Percentiles rank a stretch among this genome's conserved stretches.
Evolutionary conservation across 2,888 invertebrate genomes (phyloP).

Genomic region (Falcaria lacertinaria): DNA sequence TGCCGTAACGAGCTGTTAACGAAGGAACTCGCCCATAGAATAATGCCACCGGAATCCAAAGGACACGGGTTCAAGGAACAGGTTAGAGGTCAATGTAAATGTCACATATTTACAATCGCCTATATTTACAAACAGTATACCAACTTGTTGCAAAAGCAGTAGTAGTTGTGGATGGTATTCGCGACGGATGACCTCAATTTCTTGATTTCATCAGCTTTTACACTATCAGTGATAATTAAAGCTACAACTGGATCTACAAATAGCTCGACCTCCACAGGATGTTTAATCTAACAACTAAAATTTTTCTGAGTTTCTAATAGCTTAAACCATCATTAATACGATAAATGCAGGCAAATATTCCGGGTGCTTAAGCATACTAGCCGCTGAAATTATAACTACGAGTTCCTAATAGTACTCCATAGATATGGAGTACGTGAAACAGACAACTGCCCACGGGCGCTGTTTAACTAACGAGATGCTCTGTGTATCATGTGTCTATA

Average conservation of each 20-base stretch:
- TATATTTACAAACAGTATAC: background rate
- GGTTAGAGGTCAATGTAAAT: background rate
- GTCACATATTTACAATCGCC: background rate
- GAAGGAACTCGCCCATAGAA: background rate
- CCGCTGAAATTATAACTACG: no score
- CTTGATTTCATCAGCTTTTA: background rate
- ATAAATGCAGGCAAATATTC: no score
- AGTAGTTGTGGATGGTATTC: background rate
- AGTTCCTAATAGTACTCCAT: no score
- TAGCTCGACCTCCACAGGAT: no score
- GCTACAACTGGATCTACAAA: background rate
- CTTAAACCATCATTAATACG: no score
- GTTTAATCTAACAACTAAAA: no score
- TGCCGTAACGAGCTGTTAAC: background rate
- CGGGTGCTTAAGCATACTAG: no score
- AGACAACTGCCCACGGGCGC: constrained; percentile 36
- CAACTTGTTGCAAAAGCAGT: background rate
- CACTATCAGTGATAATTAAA: background rate
- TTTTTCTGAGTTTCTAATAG: no score
- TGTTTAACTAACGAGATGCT: constrained; percentile 58
- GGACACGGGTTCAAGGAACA: background rate
- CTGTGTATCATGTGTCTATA: no score
- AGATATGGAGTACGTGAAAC: no score
- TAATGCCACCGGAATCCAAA: background rate
- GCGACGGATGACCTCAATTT: background rate